These are phyloP conservation scores for Embidobia sp. DNA, from an alignment of 2,888 invertebrate genomes.

Conservation along the genomic window DNA sequence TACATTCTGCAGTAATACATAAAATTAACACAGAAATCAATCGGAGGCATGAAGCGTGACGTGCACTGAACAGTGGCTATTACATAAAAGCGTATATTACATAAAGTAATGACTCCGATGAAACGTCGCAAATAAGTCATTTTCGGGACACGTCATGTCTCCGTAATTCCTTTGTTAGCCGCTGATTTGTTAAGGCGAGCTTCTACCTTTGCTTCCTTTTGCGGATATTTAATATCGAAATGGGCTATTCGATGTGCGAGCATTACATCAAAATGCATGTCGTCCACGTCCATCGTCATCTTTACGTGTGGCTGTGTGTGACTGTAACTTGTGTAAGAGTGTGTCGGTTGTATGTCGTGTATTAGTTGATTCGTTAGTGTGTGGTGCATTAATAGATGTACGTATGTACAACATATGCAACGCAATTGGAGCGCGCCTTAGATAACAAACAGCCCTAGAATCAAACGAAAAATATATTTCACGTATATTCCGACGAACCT, in stretches of 20 bases:
- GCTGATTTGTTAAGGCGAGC: conserved; percentile 10
- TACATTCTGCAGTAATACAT: conserved; percentile 61
- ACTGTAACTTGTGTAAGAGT: neutral
- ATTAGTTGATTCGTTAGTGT: conserved; percentile 6
- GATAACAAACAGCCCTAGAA: conserved; percentile 44
- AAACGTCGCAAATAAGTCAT: conserved; percentile 33
- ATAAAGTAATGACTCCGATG: conserved; percentile 40
- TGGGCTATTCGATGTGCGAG: conserved; percentile 45
- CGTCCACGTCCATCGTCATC: conserved; percentile 56
- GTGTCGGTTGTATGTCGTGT: conserved; percentile 6
- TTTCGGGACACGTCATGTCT: conserved; percentile 25
- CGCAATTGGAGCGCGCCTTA: conserved; percentile 58
- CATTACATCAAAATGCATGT: conserved; percentile 55
- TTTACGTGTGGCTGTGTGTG: conserved; percentile 21
- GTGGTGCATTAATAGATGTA: conserved; percentile 55
- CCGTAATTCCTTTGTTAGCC: conserved; percentile 45
- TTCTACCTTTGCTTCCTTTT: neutral
- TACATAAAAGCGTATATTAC: conserved; percentile 32
- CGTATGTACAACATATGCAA: conserved; percentile 60
- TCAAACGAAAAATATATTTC: conserved; percentile 33
- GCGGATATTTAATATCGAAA: conserved; percentile 47
- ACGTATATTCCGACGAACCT: neutral
- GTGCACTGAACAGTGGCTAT: conserved; percentile 35
- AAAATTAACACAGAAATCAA: conserved; percentile 56
- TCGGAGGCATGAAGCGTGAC: conserved; percentile 52